These are phyloP conservation scores for Bradypodion pumilum DNA, from an alignment of 2,797 vertebrate species.

Conservation along the genomic window DNA sequence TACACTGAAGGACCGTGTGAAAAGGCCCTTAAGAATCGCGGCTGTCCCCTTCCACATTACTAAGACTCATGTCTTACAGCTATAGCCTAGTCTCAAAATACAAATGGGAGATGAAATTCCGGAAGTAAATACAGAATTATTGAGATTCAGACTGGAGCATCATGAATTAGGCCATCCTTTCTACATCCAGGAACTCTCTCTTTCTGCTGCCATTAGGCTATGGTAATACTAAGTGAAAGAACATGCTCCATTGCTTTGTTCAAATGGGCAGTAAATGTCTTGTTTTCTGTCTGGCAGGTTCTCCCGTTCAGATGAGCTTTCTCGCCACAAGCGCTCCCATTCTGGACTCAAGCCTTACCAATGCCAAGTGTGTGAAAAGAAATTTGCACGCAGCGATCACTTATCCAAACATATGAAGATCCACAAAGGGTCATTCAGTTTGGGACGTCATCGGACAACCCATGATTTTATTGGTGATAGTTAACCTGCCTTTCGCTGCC, in stretches of 20 bases:
- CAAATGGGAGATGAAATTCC: background rate
- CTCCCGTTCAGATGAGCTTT: constrained; percentile 67
- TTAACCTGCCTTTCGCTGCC: background rate
- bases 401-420: constrained; percentile 69
- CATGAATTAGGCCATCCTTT: background rate
- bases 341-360: constrained; percentile 66
- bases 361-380: constrained; percentile 63
- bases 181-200: background rate
- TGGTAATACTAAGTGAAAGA: background rate
- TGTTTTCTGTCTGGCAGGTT: constrained; percentile 57
- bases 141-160: background rate
- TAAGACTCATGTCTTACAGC: background rate
- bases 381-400: constrained; percentile 71
- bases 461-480: background rate
- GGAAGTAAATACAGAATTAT: background rate
- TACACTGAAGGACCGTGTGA: background rate
- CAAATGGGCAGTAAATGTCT: background rate
- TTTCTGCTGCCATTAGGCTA: background rate
- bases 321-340: constrained; percentile 72
- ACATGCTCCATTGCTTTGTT: background rate
- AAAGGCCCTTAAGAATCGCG: background rate
- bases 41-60: background rate
- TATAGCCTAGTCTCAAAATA: background rate
- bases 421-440: constrained; percentile 54
- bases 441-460: constrained; percentile 62